Evolutionary conservation across 2,113 vertebrate genomes (phyloP).

Genomic region (Rousettus leschenaultii): DNA sequence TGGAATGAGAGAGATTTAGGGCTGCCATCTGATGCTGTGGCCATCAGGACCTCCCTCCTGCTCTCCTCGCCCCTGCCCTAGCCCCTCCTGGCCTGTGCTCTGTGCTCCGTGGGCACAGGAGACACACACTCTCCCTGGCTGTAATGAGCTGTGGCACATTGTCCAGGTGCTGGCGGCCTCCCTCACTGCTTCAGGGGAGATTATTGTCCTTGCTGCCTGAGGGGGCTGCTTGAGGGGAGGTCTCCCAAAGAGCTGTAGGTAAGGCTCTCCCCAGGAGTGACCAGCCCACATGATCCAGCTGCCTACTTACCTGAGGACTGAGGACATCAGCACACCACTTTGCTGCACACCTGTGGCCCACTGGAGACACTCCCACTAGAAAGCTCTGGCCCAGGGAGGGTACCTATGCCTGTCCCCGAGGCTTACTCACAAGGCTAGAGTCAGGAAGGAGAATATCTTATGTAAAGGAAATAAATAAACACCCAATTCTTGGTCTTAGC

Average conservation of each 20-base stretch:
- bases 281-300: background rate
- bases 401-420: background rate
- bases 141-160: background rate
- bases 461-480: background rate
- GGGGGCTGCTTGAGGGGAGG: background rate
- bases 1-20: background rate
- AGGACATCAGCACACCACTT: background rate
- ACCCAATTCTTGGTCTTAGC: background rate
- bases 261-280: background rate
- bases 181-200: background rate
- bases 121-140: background rate
- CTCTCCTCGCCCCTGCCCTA: background rate
- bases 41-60: background rate
- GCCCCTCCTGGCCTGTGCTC: background rate
- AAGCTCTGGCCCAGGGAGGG: background rate
- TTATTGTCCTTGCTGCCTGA: background rate
- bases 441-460: background rate
- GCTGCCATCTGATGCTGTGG: background rate
- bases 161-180: too few species aligned
- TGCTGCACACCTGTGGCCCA: background rate
- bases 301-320: background rate
- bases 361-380: background rate
- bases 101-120: background rate
- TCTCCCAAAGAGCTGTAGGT: background rate
- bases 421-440: background rate